phyloP scores from a whole-genome alignment of 1,140 invertebrate species.

The Orchestia grillus region DNA sequence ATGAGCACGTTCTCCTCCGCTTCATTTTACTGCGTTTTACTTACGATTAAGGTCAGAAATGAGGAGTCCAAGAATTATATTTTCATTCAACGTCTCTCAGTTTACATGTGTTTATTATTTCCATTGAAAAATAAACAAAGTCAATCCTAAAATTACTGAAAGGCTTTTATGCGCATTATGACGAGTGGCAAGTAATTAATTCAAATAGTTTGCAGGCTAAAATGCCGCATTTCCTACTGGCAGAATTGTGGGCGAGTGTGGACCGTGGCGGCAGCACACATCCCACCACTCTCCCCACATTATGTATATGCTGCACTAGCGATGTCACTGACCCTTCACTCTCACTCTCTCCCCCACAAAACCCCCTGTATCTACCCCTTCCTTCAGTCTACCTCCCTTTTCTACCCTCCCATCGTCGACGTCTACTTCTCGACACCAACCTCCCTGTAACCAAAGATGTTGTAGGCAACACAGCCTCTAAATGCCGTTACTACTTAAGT shows the following conservation, averaged over 20 bases:
- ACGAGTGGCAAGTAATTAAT: no score
- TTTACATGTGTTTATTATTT: neutral
- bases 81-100: neutral
- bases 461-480: neutral
- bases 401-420: neutral
- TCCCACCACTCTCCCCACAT: neutral
- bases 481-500: neutral
- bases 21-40: no score
- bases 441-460: neutral
- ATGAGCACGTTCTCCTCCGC: no score
- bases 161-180: no score
- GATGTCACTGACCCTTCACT: conserved; percentile 39
- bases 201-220: neutral
- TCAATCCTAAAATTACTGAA: no score
- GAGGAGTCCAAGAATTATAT: neutral
- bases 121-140: no score
- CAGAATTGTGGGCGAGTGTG: neutral
- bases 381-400: neutral
- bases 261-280: neutral
- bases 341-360: conserved; percentile 24
- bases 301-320: neutral
- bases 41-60: neutral
- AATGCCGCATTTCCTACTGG: neutral
- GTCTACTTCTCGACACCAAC: neutral
- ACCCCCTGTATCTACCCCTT: conserved; percentile 31